phyloP scores from a whole-genome alignment of 1,140 invertebrate species.

The Magallana ariakensis region DNA sequence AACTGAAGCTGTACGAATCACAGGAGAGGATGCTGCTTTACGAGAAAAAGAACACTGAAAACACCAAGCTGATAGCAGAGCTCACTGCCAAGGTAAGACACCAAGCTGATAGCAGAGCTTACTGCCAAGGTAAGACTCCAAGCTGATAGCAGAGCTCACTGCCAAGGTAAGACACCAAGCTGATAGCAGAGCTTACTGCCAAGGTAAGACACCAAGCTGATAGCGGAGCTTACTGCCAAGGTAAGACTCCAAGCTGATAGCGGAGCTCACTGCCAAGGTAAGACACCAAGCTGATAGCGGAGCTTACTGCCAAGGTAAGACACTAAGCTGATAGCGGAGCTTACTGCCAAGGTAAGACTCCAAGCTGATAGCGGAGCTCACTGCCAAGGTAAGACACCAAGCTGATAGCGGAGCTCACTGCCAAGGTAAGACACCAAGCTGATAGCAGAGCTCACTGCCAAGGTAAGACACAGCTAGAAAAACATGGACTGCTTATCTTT shows the following conservation, averaged over 20 bases:
- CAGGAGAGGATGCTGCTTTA: slow-evolving; percentile 70
- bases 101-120: slow-evolving; percentile 74
- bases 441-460: slow-evolving; percentile 73
- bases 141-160: slow-evolving; percentile 74
- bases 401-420: slow-evolving; percentile 73
- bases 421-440: slow-evolving; percentile 64
- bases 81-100: slow-evolving; percentile 75
- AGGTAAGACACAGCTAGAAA: background rate
- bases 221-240: slow-evolving; percentile 76
- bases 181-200: slow-evolving; percentile 74
- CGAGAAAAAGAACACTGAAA: slow-evolving; percentile 75
- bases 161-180: slow-evolving; percentile 74
- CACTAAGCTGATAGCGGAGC: slow-evolving; percentile 72
- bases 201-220: slow-evolving; percentile 75
- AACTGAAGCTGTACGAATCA: slow-evolving; percentile 76
- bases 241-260: slow-evolving; percentile 73
- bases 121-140: slow-evolving; percentile 74
- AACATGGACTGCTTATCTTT: no score
- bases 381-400: slow-evolving; percentile 62
- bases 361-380: slow-evolving; percentile 74
- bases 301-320: slow-evolving; percentile 76
- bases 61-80: slow-evolving; percentile 73
- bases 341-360: slow-evolving; percentile 76
- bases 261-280: slow-evolving; percentile 76
- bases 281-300: slow-evolving; percentile 72